Conservation (phyloP, 1,140 invertebrate species). For the Sycophaga agraensis region DNA sequence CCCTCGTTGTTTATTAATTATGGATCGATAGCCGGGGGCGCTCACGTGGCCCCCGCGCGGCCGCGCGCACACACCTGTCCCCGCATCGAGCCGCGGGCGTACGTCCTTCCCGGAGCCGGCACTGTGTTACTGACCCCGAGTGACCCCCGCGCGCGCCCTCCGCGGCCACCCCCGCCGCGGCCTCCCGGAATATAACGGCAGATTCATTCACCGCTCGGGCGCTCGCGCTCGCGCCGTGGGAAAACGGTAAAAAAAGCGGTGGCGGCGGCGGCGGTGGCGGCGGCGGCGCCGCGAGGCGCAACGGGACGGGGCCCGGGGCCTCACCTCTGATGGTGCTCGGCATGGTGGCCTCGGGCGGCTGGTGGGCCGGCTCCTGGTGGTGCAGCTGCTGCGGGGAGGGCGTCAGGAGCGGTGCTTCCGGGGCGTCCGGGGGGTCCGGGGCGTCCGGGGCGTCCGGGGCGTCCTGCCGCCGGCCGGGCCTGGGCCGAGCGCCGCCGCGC, state of each 20-base stretch:
- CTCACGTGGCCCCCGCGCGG: too few relatives aligned
- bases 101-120: conserved; percentile 37
- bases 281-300: not conserved
- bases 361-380: conserved; percentile 43
- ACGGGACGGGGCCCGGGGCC: too few relatives aligned
- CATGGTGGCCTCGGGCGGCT: conserved; percentile 55
- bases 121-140: conserved; percentile 57
- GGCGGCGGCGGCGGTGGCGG: too few relatives aligned
- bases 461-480: too few relatives aligned
- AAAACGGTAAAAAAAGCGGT: conserved; percentile 40
- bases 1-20: conserved; percentile 38
- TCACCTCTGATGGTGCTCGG: conserved; percentile 62
- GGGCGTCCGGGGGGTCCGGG: not conserved
- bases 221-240: conserved; percentile 39
- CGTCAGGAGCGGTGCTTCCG: not conserved
- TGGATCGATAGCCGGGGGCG: too few relatives aligned
- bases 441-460: not conserved
- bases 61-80: conserved; percentile 22
- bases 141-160: conserved; percentile 42
- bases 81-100: conserved; percentile 25
- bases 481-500: too few relatives aligned
- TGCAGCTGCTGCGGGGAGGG: not conserved
- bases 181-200: conserved; percentile 41
- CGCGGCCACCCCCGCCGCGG: not conserved
- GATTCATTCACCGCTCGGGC: conserved; percentile 41